Percentiles rank a stretch among this genome's conserved stretches.
These are phyloP conservation scores for Nycticebus coucang DNA, from an alignment of 2,113 vertebrate genomes.

Conservation along the genomic window DNA sequence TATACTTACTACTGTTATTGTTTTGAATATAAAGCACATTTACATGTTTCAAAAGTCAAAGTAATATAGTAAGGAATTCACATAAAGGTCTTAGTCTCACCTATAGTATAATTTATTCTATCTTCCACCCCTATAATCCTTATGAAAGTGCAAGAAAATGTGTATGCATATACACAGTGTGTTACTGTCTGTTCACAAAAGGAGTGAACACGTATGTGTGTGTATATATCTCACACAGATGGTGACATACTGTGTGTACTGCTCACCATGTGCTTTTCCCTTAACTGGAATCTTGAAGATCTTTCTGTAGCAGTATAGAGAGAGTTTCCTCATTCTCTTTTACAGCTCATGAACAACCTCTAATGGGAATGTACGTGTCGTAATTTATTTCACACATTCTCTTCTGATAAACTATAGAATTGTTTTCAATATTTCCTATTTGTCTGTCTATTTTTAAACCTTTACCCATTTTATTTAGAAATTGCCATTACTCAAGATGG, in stretches of 20 bases:
- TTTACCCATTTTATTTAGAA: slow-evolving; percentile 25
- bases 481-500: background rate
- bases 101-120: background rate
- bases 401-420: background rate
- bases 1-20: background rate
- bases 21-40: slow-evolving; percentile 18
- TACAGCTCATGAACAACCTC: background rate
- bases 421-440: slow-evolving; percentile 4
- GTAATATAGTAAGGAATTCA: background rate
- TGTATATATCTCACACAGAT: background rate
- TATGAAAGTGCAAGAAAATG: background rate
- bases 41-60: background rate
- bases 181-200: background rate
- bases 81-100: background rate
- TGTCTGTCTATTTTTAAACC: background rate
- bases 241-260: background rate
- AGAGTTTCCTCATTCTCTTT: background rate
- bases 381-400: background rate
- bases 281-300: background rate
- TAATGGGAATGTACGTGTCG: background rate
- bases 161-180: background rate
- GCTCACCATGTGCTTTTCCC: background rate
- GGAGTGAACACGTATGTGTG: background rate
- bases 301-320: background rate
- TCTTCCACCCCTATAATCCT: background rate